Evolutionary conservation across 2,113 vertebrate species (phyloP).

Genomic region (Crotalus viridis): DNA sequence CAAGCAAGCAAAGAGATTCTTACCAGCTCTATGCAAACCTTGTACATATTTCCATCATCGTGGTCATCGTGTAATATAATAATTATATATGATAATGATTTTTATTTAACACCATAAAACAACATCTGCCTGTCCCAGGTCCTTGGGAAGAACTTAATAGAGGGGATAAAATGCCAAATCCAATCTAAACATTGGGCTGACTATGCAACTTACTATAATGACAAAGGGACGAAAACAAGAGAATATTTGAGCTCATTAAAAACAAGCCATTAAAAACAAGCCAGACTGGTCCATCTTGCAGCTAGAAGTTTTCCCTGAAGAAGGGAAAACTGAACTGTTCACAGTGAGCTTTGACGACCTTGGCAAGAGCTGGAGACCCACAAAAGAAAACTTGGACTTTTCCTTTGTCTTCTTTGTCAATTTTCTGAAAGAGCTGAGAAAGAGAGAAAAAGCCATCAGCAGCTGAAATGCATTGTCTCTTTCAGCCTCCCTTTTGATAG

Average conservation of each 20-base stretch:
- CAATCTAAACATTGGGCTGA: neutral
- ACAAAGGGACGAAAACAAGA: neutral
- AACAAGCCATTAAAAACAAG: neutral
- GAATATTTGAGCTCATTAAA: neutral
- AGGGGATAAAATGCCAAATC: neutral
- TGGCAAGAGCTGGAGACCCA: conserved; percentile 77
- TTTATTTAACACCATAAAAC: neutral
- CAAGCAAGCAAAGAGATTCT: neutral
- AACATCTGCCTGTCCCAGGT: neutral
- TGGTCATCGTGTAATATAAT: neutral
- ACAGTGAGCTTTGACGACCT: conserved; percentile 77
- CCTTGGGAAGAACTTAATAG: neutral
- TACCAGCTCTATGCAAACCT: neutral
- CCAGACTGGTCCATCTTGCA: neutral
- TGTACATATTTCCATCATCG: neutral
- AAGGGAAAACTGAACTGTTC: conserved; percentile 81
- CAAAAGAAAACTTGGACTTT: conserved; percentile 88
- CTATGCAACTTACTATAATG: neutral
- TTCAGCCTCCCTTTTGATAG: neutral
- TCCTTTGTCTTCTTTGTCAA: conserved; percentile 80
- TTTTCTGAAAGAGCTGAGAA: conserved; percentile 80
- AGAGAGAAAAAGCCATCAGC: neutral
- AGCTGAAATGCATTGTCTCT: neutral
- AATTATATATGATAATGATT: neutral
- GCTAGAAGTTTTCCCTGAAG: conserved; percentile 84